These are phyloP conservation scores for Berghia stephanieae DNA, from an alignment of 1,140 invertebrate genomes.

Conservation along the genomic window DNA sequence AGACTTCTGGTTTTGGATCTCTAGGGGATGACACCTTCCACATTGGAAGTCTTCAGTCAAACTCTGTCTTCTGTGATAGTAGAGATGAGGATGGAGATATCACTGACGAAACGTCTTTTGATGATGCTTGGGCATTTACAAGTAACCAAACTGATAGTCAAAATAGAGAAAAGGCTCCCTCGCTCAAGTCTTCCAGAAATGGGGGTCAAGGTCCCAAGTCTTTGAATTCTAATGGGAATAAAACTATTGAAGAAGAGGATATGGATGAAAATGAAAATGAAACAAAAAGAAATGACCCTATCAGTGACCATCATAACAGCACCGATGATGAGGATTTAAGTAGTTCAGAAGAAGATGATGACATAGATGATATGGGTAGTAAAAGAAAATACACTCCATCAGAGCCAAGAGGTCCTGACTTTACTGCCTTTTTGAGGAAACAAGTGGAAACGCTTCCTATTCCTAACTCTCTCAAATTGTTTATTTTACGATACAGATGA, in stretches of 20 bases:
- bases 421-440: slow-evolving; percentile 15
- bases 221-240: neutral
- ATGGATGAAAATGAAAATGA: neutral
- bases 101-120: neutral
- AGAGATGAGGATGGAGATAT: neutral
- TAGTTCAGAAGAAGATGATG: neutral
- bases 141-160: too few relatives aligned
- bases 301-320: too few relatives aligned
- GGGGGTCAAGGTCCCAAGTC: neutral
- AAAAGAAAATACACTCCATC: neutral
- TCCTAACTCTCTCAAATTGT: slow-evolving; percentile 25
- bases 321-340: neutral
- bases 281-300: neutral
- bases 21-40: slow-evolving; percentile 45
- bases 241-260: slow-evolving; percentile 19
- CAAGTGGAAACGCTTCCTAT: slow-evolving; percentile 25
- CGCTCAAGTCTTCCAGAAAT: slow-evolving; percentile 5
- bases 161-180: neutral
- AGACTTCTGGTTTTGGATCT: slow-evolving; percentile 58
- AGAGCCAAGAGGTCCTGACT: slow-evolving; percentile 29
- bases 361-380: neutral
- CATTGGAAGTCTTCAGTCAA: neutral
- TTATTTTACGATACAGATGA: slow-evolving; percentile 26
- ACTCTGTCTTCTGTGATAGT: slow-evolving; percentile 2
- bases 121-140: too few relatives aligned